A percentile compares a stretch with the other conserved stretches of the same genome.
These are phyloP conservation scores for Zoanthus solanderi DNA, from an alignment of 92 coral and sea anemone genomes.

Conservation along the genomic window DNA sequence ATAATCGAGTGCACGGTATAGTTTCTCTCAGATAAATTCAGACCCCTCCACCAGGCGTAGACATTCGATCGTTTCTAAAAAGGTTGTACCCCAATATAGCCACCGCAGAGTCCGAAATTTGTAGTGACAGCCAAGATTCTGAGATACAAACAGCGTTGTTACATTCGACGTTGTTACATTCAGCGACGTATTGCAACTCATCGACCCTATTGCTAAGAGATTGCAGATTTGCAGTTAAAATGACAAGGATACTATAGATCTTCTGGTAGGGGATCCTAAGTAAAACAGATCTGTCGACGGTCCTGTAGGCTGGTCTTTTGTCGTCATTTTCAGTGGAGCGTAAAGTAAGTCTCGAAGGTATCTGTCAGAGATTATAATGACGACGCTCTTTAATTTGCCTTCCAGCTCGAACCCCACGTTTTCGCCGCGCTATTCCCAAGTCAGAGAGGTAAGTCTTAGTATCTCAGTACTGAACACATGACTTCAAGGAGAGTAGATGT, in stretches of 20 bases:
- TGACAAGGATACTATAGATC: slow-evolving; percentile 38
- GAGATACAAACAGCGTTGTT: slow-evolving; percentile 41
- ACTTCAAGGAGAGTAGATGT: too few relatives aligned
- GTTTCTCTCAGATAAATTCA: slow-evolving; percentile 39
- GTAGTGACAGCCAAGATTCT: slow-evolving; percentile 52
- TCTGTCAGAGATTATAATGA: too few relatives aligned
- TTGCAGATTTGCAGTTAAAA: slow-evolving; percentile 50
- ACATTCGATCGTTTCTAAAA: slow-evolving; percentile 49
- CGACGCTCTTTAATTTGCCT: too few relatives aligned
- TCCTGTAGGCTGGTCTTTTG: slow-evolving; percentile 47
- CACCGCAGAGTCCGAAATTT: slow-evolving; percentile 44
- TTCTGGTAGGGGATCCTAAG: slow-evolving; percentile 50
- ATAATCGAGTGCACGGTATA: slow-evolving; percentile 44
- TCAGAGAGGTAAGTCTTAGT: too few relatives aligned
- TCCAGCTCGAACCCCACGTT: too few relatives aligned
- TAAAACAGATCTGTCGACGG: slow-evolving; percentile 54
- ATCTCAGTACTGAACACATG: too few relatives aligned
- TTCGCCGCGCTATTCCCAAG: too few relatives aligned
- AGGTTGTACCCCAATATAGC: slow-evolving; percentile 47
- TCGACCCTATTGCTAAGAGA: slow-evolving; percentile 55
- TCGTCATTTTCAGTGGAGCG: not conserved
- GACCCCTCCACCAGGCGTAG: slow-evolving; percentile 47
- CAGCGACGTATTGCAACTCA: slow-evolving; percentile 51
- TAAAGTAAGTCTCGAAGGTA: too few relatives aligned
- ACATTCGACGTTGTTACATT: slow-evolving; percentile 40